Percentiles rank a stretch among this genome's conserved stretches.
Conservation (phyloP, 2,888 invertebrate genomes). For the Himalopsyche kuldschensis region DNA sequence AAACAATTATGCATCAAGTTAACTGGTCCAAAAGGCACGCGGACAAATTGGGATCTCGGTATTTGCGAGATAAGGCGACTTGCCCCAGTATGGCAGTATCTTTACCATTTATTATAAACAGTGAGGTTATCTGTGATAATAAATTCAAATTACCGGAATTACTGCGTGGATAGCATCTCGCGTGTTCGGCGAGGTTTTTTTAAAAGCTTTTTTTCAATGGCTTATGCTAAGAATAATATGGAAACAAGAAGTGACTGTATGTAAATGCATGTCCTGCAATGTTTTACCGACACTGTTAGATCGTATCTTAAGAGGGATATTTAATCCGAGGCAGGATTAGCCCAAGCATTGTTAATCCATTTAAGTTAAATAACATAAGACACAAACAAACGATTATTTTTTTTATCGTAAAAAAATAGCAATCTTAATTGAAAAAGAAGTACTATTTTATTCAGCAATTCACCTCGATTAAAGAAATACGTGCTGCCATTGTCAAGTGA, state of each 20-base stretch:
- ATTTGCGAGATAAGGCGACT: conserved; percentile 10
- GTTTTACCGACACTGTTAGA: neutral
- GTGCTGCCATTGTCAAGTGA: no score
- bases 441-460: no score
- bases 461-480: no score
- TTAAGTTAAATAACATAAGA: no score
- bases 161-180: conserved; percentile 53
- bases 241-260: neutral
- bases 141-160: conserved; percentile 64
- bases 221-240: neutral
- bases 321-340: neutral
- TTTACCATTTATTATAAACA: conserved; percentile 21
- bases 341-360: neutral
- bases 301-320: neutral
- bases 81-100: conserved; percentile 2
- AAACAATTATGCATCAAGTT: neutral
- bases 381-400: no score
- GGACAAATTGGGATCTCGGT: conserved; percentile 21
- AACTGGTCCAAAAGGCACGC: neutral
- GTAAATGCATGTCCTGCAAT: neutral
- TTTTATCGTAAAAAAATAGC: no score
- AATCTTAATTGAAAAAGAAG: no score
- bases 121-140: conserved; percentile 47
- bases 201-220: neutral
- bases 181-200: neutral